Base-by-base conservation (phyloP, 2,797 vertebrate genomes). In the Oceanodroma leucorhoa region DNA sequence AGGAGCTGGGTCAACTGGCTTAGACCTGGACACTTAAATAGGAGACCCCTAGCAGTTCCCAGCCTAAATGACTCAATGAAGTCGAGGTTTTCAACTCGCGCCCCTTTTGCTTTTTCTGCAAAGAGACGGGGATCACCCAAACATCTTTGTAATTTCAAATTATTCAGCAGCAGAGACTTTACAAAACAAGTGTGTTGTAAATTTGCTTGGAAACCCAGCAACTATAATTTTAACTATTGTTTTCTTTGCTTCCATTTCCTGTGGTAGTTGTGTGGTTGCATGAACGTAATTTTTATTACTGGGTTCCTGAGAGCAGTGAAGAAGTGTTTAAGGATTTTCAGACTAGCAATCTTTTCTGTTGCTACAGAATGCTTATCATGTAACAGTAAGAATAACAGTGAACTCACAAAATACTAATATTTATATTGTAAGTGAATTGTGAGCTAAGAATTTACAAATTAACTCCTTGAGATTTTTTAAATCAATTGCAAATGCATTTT, bases 201-300 rank as follows among this genome's bases (percentile, higher is more conserved):
- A 80, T 85, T 57, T 77, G 10, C 29, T 82, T 87, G 41, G 62
- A 82, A 85, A 79, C 29, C 72, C 62, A 43, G 45, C 40, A 89
- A 29, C 26, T 36, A 22, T 72, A 0, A 4, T 88, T 83, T 90
- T 65, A 77, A 70, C 30, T 57, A 36, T 46, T 58, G 23, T 36
- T 90, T 69, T 45, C 29, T 91, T 93, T 69, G 38, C 46, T 84
- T 90, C 29, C 5, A 22, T 66, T 87, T 90, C 64, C 34, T 61
- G 43, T 0, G 0, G 21, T 55, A 38, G 6, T 58, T 85, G 1
- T 73, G 32, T 61, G 5, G 11, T 61, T 70, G 13, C 26, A 76
- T 53, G 32, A 93, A 41, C 32, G 15, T 58, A 36, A 41, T 36
- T 93, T 92, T 86, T 88, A 62, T 62, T 75, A 12, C 41, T 78